A percentile compares a stretch with the other conserved stretches of the same genome.
phyloP scores from a whole-genome alignment of 1,140 invertebrate species.

The Cyphomyrmex costatus region DNA sequence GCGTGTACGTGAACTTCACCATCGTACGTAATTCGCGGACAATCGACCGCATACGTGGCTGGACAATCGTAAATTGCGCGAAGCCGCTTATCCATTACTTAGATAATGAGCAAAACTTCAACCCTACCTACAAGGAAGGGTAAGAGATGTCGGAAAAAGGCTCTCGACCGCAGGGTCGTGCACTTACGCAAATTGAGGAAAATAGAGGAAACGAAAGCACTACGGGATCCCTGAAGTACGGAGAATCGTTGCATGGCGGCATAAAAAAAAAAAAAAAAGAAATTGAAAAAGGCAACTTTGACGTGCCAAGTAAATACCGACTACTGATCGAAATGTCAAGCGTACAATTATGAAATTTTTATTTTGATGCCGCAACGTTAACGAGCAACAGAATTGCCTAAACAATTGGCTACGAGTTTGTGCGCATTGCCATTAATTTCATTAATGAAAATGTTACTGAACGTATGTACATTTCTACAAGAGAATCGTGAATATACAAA shows the following conservation, averaged over 20 bases:
- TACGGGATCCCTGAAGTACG: not conserved
- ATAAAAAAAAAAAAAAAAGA: not conserved
- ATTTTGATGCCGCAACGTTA: not conserved
- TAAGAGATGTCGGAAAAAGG: not conserved
- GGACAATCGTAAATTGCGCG: slow-evolving; percentile 67
- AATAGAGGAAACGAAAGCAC: not conserved
- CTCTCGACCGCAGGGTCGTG: not conserved
- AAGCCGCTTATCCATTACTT: slow-evolving; percentile 55
- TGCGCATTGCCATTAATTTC: not conserved
- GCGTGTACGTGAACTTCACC: not conserved
- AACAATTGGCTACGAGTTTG: not conserved
- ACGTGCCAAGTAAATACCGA: not conserved
- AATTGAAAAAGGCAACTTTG: not conserved
- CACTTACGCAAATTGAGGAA: slow-evolving; percentile 57
- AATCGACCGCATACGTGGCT: slow-evolving; percentile 53
- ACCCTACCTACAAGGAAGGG: not conserved
- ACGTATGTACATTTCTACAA: not conserved
- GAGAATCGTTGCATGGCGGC: not conserved
- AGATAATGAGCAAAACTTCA: slow-evolving; percentile 70
- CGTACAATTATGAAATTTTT: slow-evolving; percentile 15
- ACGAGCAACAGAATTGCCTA: not conserved
- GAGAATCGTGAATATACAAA: not conserved
- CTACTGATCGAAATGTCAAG: slow-evolving; percentile 8
- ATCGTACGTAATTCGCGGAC: slow-evolving; percentile 47
- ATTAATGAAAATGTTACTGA: not conserved